Percentiles rank a stretch among this genome's conserved stretches.
Evolutionary conservation across 2,888 invertebrate genomes (phyloP).

Genomic region (Nipponacmea schrenckii): DNA sequence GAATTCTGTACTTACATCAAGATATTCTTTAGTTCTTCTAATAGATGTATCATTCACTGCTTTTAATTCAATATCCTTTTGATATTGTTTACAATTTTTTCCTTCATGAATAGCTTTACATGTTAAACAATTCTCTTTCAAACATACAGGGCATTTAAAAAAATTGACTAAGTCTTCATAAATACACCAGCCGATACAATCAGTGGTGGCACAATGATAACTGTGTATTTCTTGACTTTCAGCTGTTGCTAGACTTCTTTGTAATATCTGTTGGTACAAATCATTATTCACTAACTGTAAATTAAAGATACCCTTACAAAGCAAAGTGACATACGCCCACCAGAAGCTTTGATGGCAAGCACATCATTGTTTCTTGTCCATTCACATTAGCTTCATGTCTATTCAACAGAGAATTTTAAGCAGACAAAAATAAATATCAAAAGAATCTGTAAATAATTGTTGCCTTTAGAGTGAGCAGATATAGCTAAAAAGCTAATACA

Average conservation of each 20-base stretch:
- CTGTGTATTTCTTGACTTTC: slow-evolving; percentile 82
- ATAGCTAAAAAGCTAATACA: too few relatives aligned
- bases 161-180: slow-evolving; percentile 86
- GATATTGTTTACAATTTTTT: slow-evolving; percentile 84
- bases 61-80: slow-evolving; percentile 74
- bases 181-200: slow-evolving; percentile 90
- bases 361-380: too few relatives aligned
- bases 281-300: slow-evolving; percentile 68
- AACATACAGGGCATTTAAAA: slow-evolving; percentile 87
- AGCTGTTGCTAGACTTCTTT: slow-evolving; percentile 82
- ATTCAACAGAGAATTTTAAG: too few relatives aligned
- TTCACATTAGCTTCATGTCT: too few relatives aligned
- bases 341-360: too few relatives aligned
- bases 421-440: too few relatives aligned
- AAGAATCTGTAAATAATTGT: too few relatives aligned
- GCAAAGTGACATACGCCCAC: too few relatives aligned
- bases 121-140: slow-evolving; percentile 82
- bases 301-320: too few relatives aligned
- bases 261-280: slow-evolving; percentile 82
- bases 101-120: slow-evolving; percentile 89
- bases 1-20: slow-evolving; percentile 71
- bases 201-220: slow-evolving; percentile 90
- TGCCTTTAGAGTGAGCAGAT: too few relatives aligned
- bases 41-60: slow-evolving; percentile 77
- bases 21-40: slow-evolving; percentile 79